Percentiles rank a stretch among this genome's conserved stretches.
Conservation (phyloP, 2,888 invertebrate species). For the Leptura quadrifasciata region DNA sequence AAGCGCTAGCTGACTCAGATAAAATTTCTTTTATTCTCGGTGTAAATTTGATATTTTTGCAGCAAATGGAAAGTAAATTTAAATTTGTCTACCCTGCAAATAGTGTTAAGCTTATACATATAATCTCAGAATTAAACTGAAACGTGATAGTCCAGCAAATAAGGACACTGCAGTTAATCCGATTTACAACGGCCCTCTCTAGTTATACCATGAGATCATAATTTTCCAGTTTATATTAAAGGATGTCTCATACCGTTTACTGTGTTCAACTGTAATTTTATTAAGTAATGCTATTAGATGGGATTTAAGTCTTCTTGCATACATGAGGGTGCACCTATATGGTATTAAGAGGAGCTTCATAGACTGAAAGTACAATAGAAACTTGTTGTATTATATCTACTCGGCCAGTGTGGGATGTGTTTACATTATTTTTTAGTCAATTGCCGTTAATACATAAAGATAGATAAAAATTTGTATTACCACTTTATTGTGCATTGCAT, state of each 20-base stretch:
- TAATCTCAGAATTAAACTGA: constrained; percentile 54
- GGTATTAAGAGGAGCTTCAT: constrained; percentile 6
- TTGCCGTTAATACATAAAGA: too few relatives aligned
- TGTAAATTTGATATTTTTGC: background rate
- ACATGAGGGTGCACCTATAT: background rate
- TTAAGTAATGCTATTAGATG: constrained; percentile 36
- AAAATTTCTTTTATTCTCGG: background rate
- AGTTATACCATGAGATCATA: constrained; percentile 45
- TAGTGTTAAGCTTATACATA: constrained; percentile 16
- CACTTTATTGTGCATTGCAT: too few relatives aligned
- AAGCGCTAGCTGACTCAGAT: background rate
- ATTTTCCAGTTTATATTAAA: constrained; percentile 40
- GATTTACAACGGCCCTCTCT: constrained; percentile 44
- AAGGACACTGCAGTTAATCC: constrained; percentile 53
- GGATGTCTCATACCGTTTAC: constrained; percentile 34
- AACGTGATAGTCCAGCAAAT: constrained; percentile 57
- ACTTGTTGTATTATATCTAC: too few relatives aligned
- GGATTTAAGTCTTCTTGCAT: constrained; percentile 17
- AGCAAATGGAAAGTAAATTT: background rate
- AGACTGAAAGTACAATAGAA: too few relatives aligned
- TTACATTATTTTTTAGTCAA: too few relatives aligned
- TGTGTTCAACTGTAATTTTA: constrained; percentile 26
- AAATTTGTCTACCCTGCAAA: constrained; percentile 4
- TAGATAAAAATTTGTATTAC: too few relatives aligned
- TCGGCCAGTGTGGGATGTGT: too few relatives aligned